Conservation (phyloP, 2,797 vertebrate genomes). For the Brachymystax lenok region DNA sequence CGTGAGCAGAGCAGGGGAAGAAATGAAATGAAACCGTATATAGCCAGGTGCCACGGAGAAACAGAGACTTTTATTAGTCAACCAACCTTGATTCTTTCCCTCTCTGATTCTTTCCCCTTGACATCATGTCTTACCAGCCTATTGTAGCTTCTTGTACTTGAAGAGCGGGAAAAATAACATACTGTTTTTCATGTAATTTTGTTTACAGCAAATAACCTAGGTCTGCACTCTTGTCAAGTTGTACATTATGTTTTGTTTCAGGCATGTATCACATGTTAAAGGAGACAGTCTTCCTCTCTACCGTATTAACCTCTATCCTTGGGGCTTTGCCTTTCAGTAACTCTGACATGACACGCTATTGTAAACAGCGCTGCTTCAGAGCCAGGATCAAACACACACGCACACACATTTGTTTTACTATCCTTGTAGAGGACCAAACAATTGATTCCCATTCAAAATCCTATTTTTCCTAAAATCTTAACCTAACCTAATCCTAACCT, state of each 20-base stretch:
- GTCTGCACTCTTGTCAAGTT: slow-evolving; percentile 47
- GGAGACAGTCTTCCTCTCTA: slow-evolving; percentile 40
- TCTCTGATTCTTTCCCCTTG: slow-evolving; percentile 42
- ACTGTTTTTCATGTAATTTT: slow-evolving; percentile 49
- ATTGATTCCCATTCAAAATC: too few relatives aligned
- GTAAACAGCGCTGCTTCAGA: slow-evolving; percentile 54
- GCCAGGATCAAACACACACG: slow-evolving; percentile 47
- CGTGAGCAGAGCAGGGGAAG: slow-evolving; percentile 63
- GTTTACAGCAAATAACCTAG: slow-evolving; percentile 59
- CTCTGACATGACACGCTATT: slow-evolving; percentile 54
- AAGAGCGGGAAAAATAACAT: slow-evolving; percentile 35
- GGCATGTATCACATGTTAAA: slow-evolving; percentile 55
- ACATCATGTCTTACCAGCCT: slow-evolving; percentile 42
- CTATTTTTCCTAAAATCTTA: too few relatives aligned
- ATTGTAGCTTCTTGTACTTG: slow-evolving; percentile 42
- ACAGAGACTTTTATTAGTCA: slow-evolving; percentile 66
- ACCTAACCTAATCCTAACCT: too few relatives aligned
- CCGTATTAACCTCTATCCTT: slow-evolving; percentile 62
- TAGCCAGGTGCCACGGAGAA: slow-evolving; percentile 70
- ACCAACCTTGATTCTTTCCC: slow-evolving; percentile 56
- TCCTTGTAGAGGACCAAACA: too few relatives aligned
- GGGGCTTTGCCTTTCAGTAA: slow-evolving; percentile 51
- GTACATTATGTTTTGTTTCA: slow-evolving; percentile 48
- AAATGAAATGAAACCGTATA: slow-evolving; percentile 73
- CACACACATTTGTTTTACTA: background rate